Percentiles rank a stretch among this genome's conserved stretches.
Conservation (phyloP, 2,113 vertebrate species). For the Rostratula benghalensis region DNA sequence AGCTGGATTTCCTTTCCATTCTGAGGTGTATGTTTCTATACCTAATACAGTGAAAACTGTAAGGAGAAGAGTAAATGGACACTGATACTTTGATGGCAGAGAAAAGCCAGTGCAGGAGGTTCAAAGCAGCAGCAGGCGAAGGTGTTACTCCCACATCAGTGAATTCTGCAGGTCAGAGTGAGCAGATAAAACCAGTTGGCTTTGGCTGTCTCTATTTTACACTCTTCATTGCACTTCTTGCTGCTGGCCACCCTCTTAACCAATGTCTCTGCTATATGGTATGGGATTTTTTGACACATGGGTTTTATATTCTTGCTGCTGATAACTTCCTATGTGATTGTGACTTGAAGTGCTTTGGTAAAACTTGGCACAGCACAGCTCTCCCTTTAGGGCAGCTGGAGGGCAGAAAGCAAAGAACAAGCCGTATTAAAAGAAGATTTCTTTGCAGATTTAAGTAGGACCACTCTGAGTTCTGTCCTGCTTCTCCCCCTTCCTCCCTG, state of each 20-base stretch:
- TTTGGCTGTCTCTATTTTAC: background rate
- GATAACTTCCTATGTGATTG: rapidly evolving
- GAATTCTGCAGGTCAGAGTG: background rate
- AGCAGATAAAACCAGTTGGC: background rate
- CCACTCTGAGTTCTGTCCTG: background rate
- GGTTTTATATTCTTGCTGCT: background rate
- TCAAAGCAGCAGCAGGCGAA: background rate
- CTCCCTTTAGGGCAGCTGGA: background rate
- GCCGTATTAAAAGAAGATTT: background rate
- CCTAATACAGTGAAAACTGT: background rate
- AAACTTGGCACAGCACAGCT: background rate
- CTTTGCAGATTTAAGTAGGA: background rate
- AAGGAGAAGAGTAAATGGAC: background rate
- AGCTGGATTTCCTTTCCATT: background rate
- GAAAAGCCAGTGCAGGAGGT: background rate
- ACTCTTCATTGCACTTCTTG: background rate
- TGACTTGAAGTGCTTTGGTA: background rate
- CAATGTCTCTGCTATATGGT: background rate
- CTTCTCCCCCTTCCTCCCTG: too few relatives aligned
- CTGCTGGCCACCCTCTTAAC: background rate
- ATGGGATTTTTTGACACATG: background rate
- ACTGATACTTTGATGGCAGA: background rate
- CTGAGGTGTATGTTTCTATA: background rate
- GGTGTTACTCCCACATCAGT: background rate
- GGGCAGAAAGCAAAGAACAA: background rate